Base-by-base conservation (phyloP, 2,113 vertebrate genomes). In the Ursus arctos region DNA sequence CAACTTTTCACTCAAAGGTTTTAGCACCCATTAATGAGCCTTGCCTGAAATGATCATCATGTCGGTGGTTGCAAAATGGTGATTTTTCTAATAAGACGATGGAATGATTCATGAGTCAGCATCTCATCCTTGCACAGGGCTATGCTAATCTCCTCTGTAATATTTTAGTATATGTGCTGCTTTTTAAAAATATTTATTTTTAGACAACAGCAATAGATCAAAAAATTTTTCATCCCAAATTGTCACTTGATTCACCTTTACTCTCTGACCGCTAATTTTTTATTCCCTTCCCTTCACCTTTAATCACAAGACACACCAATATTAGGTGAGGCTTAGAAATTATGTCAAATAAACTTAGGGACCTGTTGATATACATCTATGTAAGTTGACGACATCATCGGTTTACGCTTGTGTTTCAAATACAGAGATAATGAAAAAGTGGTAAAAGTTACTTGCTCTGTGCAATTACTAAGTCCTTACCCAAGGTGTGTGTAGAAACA, bases 231-330 rank as follows among this genome's bases (percentile, higher is more conserved):
- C 19, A 71, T 12, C 65, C 71, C 31, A 82, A 85, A 65, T 24
- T 82, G 31, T 55, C 65, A 57, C 40, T 84, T 72, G 47, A 55
- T 86, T 94, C 9, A 69, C 16, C 15, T 88, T 80, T 88, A 83
- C 71, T 95, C 90, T 93, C 85, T 91, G 59, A 49, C 7, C 19
- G 31, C 19, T 83, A 47, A 57, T 19, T 83, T 92, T 87, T 80
- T 16, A 40, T 36, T 49, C 26, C 57, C 31, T 83, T 9, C 1
- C 3, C 19, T 22, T 51, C 7, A 61, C 36, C 26, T 8, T 79
- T 36, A 49, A 72, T 57, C 63, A 43, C 21, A 76, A 53, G 28
- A 65, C 18, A 51, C 57, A 80, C 9, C 16, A 79, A 77, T 16
- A n/a, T 13, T 72, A 80, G 31, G 1, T 55, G 33, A 85, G 16